Evolutionary conservation across 23 tunicate genomes (phyloP), one percentile per base, ranked within the genome.

Genomic region (Styela plicata): DNA sequence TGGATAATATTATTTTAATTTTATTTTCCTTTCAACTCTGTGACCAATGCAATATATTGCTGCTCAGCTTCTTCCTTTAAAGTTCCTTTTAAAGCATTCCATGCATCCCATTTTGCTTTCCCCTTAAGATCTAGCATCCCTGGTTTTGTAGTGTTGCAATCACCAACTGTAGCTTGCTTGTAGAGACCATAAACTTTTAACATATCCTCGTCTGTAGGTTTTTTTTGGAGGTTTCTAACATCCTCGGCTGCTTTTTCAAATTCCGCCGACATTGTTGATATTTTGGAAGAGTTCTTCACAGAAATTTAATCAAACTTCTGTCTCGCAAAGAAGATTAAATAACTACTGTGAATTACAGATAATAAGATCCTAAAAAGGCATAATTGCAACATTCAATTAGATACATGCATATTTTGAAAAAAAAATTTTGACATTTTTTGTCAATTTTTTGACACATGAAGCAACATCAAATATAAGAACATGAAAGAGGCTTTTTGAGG

Each of bases 91-190:
- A 29, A 61, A 30, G 44, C 84, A 33, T 94, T 77, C 98, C 98
- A 94, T 2, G 90, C 94, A 73, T 94, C 98, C 98, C 98, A 94
- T 77, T 94, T 94, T 69, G 98, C 98, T 85, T 94, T 94, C 28
- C 98, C 98, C 33, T 82, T 82, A 0, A 94, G 70, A 53, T 94
- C 98, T 63, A 94, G 30, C 98, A 94, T 94, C 1, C 98, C 98
- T 2, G 98, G 94, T 2, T 90, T 61, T 18, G 75, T 82, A 2
- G 98, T 94, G 64, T 94, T 85, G 82, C 90, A 85, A 85, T 94
- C 98, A 2, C 98, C 98, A 69, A 94, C 85, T 2, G 98, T 94
- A 10, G 78, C 98, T 85, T 94, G 98, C 90, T 94, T 94, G 87
- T 74, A 94, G 7, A 89, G 53, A 5, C 85, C 74, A 63, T 94